phyloP scores from a whole-genome alignment of 2,113 vertebrate species.

The Falcunculus frontatus region DNA sequence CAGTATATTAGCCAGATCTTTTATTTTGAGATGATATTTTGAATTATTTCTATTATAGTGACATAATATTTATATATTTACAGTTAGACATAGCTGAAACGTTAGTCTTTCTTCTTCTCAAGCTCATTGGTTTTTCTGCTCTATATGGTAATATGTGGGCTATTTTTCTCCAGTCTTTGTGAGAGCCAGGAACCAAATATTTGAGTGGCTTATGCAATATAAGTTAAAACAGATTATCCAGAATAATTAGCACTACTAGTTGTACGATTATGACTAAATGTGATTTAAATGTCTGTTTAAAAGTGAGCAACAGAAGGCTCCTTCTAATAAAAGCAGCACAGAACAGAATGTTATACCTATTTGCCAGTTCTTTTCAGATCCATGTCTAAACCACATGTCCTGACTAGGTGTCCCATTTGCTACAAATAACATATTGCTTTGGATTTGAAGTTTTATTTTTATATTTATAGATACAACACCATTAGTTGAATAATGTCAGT shows the following conservation, averaged over 20 bases:
- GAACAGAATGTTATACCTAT: not conserved
- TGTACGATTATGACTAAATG: not conserved
- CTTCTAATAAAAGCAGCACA: not conserved
- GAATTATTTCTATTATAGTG: not conserved
- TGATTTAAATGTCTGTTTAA: not conserved
- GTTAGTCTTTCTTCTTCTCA: not conserved
- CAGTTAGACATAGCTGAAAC: not conserved
- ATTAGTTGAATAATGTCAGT: not conserved
- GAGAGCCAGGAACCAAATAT: not conserved
- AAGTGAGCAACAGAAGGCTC: constrained; percentile 5
- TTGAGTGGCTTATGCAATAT: not conserved
- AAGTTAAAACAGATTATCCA: not conserved
- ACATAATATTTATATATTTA: not conserved
- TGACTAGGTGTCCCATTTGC: not conserved
- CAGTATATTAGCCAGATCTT: not conserved
- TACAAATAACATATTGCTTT: not conserved
- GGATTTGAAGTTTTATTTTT: not conserved
- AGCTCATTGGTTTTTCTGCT: not conserved
- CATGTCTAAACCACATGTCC: not conserved
- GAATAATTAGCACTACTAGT: not conserved
- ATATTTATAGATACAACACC: not conserved
- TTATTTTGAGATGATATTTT: not conserved
- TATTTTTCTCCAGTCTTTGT: not conserved
- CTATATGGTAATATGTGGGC: not conserved
- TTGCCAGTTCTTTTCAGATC: constrained; percentile 28